phyloP scores from a whole-genome alignment of 2,888 invertebrate species.

The Hyppa rectilinea region DNA sequence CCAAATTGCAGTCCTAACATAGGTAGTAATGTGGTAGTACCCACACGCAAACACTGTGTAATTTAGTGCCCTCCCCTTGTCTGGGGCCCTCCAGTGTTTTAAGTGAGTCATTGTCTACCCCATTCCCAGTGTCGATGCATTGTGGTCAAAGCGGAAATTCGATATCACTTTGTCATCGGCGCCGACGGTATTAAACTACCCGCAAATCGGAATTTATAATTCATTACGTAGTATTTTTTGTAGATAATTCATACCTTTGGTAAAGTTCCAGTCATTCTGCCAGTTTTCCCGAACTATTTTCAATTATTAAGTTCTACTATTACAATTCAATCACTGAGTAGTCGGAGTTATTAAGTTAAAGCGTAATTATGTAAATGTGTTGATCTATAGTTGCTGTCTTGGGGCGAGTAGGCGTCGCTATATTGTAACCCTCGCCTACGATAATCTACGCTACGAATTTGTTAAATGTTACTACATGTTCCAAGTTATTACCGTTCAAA shows the following conservation, averaged over 20 bases:
- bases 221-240: constrained; percentile 14
- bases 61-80: constrained; percentile 51
- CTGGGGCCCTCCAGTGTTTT: constrained; percentile 44
- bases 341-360: constrained; percentile 68
- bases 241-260: constrained; percentile 15
- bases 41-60: constrained; percentile 33
- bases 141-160: constrained; percentile 48
- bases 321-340: constrained; percentile 72
- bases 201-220: constrained; percentile 31
- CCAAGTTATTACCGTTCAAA: constrained; percentile 19
- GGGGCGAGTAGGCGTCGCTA: constrained; percentile 47
- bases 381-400: constrained; percentile 38
- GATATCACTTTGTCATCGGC: constrained; percentile 63
- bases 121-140: constrained; percentile 57
- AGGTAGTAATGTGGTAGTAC: background rate
- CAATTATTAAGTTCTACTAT: too few relatives aligned
- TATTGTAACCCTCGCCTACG: constrained; percentile 48
- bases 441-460: constrained; percentile 14
- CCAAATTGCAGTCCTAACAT: constrained; percentile 21
- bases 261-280: constrained; percentile 49
- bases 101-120: constrained; percentile 61
- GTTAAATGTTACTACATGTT: constrained; percentile 27
- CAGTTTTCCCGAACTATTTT: constrained; percentile 63
- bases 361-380: constrained; percentile 37
- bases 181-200: constrained; percentile 33